phyloP scores from a whole-genome alignment of 2,113 vertebrate genomes.

The Gymnobelideus leadbeateri region DNA sequence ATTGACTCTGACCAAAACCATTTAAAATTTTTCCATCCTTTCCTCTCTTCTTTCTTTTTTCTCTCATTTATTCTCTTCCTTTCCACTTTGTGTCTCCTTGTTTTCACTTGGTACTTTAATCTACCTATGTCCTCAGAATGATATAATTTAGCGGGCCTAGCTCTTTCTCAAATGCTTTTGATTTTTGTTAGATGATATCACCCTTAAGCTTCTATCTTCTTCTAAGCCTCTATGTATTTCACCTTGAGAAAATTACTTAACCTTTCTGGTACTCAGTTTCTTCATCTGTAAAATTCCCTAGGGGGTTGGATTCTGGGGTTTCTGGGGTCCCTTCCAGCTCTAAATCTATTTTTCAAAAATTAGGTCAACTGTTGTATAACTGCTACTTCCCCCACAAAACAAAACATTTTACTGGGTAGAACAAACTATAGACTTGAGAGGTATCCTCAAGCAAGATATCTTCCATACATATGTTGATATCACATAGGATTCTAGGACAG shows the following conservation, averaged over 20 bases:
- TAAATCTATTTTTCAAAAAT: background rate
- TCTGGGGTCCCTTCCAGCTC: background rate
- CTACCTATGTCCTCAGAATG: background rate
- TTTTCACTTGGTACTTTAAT: background rate
- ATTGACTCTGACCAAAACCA: background rate
- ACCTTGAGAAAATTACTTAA: background rate
- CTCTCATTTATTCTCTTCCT: background rate
- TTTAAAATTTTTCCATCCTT: background rate
- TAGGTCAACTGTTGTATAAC: background rate
- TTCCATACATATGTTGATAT: background rate
- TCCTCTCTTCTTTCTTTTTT: too few relatives aligned
- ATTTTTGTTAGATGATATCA: background rate
- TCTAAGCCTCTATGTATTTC: background rate
- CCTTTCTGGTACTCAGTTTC: background rate
- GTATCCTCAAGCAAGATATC: background rate
- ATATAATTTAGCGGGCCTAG: background rate
- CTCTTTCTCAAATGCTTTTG: background rate
- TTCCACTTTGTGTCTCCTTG: background rate
- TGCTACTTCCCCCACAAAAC: background rate
- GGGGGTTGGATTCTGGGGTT: background rate
- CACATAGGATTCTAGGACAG: background rate
- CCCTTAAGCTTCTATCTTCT: background rate
- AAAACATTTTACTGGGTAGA: background rate
- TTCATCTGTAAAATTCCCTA: background rate
- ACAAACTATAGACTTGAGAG: background rate